These are phyloP conservation scores for Arion vulgaris DNA, from an alignment of 1,140 invertebrate species.

Conservation along the genomic window DNA sequence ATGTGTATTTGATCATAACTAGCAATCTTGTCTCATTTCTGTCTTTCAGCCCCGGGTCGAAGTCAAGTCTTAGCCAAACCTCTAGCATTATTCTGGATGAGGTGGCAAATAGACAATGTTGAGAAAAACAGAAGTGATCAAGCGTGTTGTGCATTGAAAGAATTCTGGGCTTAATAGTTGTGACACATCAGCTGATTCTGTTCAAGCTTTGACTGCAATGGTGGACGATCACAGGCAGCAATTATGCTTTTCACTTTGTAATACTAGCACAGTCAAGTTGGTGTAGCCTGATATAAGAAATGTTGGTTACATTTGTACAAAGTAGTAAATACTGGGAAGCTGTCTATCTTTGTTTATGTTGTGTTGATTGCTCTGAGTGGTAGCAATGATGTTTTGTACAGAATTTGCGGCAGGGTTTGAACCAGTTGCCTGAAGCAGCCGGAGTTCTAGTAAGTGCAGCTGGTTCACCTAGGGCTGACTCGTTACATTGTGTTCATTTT, in stretches of 20 bases:
- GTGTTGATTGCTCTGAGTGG: constrained; percentile 4
- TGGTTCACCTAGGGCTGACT: neutral
- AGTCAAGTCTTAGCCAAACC: constrained; percentile 37
- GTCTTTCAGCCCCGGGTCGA: constrained; percentile 38
- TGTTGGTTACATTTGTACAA: neutral
- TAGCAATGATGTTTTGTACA: constrained; percentile 18
- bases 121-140: neutral
- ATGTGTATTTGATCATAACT: too few relatives aligned
- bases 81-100: neutral
- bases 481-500: neutral
- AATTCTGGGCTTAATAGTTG: neutral
- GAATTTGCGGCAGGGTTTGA: neutral
- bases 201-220: neutral
- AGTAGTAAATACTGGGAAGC: neutral
- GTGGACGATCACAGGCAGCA: constrained; percentile 18
- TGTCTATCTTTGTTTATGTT: neutral
- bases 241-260: neutral
- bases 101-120: neutral
- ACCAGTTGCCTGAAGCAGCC: constrained; percentile 39
- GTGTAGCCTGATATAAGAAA: neutral
- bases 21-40: too few relatives aligned
- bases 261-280: neutral
- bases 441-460: constrained; percentile 36
- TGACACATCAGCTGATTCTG: neutral
- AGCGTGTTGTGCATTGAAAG: neutral